Percentiles rank a stretch among this genome's conserved stretches.
phyloP scores from a whole-genome alignment of 2,797 vertebrate genomes.

The Scarus forsteni region DNA sequence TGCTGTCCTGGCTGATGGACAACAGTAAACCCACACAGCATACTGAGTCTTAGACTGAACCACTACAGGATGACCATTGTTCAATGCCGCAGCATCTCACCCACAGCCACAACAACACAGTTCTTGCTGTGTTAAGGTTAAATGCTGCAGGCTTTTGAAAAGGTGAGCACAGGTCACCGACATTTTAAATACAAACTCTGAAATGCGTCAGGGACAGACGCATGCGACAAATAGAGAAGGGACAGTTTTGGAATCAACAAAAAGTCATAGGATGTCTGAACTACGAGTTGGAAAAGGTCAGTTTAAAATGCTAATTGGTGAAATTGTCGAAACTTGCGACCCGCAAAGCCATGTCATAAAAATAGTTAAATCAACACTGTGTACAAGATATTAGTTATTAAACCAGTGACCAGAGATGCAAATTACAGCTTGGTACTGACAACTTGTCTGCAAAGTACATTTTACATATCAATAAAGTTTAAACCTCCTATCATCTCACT shows the following conservation, averaged over 20 bases:
- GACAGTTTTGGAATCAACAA: constrained; percentile 34
- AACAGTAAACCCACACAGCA: constrained; percentile 56
- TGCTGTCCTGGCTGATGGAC: constrained; percentile 32
- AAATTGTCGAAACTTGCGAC: background rate
- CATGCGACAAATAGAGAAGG: constrained; percentile 2
- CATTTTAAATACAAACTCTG: constrained; percentile 47
- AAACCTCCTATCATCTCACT: too few species aligned
- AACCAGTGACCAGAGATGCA: background rate
- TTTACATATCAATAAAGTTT: too few species aligned
- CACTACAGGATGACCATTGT: constrained; percentile 63
- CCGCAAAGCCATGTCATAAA: background rate
- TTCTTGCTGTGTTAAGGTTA: constrained; percentile 6
- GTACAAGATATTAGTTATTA: too few species aligned
- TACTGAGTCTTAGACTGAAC: constrained; percentile 24
- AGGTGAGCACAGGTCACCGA: constrained; percentile 38
- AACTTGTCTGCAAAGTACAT: too few species aligned
- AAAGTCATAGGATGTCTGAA: constrained; percentile 6
- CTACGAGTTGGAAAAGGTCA: constrained; percentile 27
- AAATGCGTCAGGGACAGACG: constrained; percentile 18
- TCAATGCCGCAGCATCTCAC: constrained; percentile 50
- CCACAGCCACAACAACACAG: constrained; percentile 42
- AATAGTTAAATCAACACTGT: too few species aligned
- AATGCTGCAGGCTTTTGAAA: constrained; percentile 19
- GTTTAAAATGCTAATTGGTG: background rate
- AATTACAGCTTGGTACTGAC: too few species aligned